Percentiles rank a stretch among this genome's conserved stretches.
Evolutionary conservation across 2,797 vertebrate genomes (phyloP).

Genomic region (Hypotaenidia okinawae): DNA sequence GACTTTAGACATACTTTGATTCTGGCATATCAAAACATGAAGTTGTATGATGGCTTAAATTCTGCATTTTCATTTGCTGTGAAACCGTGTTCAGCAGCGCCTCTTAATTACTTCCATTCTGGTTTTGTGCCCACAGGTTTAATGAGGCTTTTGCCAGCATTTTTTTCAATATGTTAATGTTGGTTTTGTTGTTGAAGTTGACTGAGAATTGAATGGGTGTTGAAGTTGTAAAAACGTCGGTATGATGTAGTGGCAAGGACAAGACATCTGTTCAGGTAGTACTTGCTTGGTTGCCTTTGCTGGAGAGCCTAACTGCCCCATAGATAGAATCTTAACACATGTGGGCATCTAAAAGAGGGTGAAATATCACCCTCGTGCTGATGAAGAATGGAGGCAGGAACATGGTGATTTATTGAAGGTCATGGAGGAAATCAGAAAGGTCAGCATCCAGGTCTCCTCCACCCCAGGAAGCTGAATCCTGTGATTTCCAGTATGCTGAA

Average conservation of each 20-base stretch:
- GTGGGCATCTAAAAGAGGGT: not conserved
- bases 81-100: not conserved
- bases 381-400: not conserved
- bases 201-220: not conserved
- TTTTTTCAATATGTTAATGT: not conserved
- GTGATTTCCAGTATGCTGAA: not conserved
- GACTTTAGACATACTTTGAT: not conserved
- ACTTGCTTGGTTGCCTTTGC: not conserved
- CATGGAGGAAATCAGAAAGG: not conserved
- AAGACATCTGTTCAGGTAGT: not conserved
- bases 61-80: not conserved
- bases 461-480: not conserved
- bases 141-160: not conserved
- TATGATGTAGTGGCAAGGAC: not conserved
- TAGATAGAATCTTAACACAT: not conserved
- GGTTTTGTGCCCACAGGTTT: not conserved
- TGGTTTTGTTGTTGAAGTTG: not conserved
- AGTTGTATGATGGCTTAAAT: not conserved
- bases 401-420: not conserved
- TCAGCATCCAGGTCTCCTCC: not conserved
- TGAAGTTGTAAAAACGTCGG: not conserved
- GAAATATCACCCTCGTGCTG: not conserved
- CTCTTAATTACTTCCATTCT: not conserved
- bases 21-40: not conserved
- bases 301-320: not conserved